Conservation (phyloP, 2,888 invertebrate species). For the Dynastes grantii region DNA sequence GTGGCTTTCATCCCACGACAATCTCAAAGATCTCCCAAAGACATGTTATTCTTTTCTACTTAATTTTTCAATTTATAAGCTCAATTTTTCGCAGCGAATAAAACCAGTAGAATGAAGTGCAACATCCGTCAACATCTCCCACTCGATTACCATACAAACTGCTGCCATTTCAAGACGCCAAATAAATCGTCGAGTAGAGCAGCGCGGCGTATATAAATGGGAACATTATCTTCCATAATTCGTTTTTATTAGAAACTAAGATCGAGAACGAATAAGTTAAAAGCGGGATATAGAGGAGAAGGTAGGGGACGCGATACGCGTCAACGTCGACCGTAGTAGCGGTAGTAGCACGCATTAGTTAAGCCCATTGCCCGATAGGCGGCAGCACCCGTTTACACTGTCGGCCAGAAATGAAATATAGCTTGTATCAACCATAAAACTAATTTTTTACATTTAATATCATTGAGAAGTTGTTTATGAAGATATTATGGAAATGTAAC, state of each 20-base stretch:
- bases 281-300: no score
- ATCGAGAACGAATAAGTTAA: constrained; percentile 39
- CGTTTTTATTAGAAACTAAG: constrained; percentile 59
- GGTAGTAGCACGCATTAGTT: constrained; percentile 17
- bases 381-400: constrained; percentile 17
- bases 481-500: no score
- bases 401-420: no score
- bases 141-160: constrained; percentile 61
- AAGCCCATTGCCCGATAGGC: constrained; percentile 15
- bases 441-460: no score
- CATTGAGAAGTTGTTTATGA: no score
- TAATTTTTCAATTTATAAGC: constrained; percentile 2
- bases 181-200: constrained; percentile 60
- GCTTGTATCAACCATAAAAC: no score
- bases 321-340: neutral
- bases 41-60: no score
- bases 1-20: no score
- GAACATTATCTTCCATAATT: constrained; percentile 62
- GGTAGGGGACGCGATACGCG: neutral
- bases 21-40: no score
- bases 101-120: neutral
- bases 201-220: constrained; percentile 63
- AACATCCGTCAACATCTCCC: constrained; percentile 58
- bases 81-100: neutral
- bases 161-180: constrained; percentile 60